These are phyloP conservation scores for Donacobius atricapilla DNA, from an alignment of 2,113 vertebrate species.

Conservation along the genomic window DNA sequence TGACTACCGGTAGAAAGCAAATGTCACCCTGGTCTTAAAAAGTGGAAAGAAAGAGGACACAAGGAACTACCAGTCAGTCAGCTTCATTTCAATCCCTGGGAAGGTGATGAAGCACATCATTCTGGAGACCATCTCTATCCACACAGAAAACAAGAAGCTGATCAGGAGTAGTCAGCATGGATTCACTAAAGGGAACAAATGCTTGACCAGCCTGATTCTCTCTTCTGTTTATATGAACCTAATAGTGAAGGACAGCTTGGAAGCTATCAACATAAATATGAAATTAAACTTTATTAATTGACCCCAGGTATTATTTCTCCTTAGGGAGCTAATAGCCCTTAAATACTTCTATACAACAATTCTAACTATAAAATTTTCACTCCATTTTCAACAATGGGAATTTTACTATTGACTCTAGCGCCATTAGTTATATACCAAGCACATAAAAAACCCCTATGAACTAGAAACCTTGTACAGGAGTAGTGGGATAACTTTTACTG, in stretches of 20 bases:
- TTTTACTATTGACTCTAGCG: background rate
- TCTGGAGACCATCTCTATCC: background rate
- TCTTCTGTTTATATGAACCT: background rate
- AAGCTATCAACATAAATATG: background rate
- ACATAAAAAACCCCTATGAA: background rate
- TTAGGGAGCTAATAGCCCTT: background rate
- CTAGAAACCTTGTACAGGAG: background rate
- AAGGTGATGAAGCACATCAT: background rate
- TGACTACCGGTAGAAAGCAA: background rate
- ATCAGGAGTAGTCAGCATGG: background rate
- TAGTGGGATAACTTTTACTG: background rate
- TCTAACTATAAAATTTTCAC: background rate
- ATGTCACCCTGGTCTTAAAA: background rate
- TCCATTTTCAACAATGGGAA: background rate
- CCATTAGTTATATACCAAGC: background rate
- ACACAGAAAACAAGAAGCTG: background rate
- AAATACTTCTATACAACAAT: background rate
- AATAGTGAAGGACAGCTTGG: background rate
- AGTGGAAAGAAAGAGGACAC: background rate
- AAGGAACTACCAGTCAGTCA: background rate
- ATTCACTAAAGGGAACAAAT: background rate
- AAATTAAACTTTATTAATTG: background rate
- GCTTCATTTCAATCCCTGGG: no score
- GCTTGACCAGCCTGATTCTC: background rate
- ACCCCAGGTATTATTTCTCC: background rate